Percentiles rank a stretch among this genome's conserved stretches.
Conservation (phyloP, 92 coral and sea anemone genomes). For the Epizoanthus scotinus region DNA sequence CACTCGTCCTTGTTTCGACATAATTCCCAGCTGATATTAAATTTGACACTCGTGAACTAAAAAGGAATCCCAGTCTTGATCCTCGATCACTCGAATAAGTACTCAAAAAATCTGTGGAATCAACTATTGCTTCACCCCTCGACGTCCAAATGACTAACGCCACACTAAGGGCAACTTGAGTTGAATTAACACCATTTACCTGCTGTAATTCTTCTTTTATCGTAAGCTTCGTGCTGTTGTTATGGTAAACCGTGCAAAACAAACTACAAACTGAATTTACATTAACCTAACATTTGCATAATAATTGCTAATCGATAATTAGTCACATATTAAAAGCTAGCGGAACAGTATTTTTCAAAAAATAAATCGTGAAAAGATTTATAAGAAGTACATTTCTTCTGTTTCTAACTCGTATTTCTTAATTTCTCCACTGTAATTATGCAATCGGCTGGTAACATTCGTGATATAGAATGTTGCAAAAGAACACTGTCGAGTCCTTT, state of each 20-base stretch:
- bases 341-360: background rate
- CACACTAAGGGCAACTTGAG: background rate
- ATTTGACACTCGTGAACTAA: background rate
- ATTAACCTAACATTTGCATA: slow-evolving; percentile 26
- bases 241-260: slow-evolving; percentile 49
- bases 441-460: no score
- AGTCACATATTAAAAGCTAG: slow-evolving; percentile 4
- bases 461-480: no score
- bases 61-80: background rate
- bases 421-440: no score
- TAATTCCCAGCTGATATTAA: slow-evolving; percentile 11
- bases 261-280: slow-evolving; percentile 25
- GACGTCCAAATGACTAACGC: background rate
- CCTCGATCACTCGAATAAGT: background rate
- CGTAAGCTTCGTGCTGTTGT: slow-evolving; percentile 50
- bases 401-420: no score
- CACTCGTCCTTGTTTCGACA: slow-evolving; percentile 74
- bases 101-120: background rate
- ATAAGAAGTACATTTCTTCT: no score
- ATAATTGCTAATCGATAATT: background rate
- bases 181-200: background rate
- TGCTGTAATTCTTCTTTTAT: background rate
- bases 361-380: no score
- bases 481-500: no score
- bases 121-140: background rate